Evolutionary conservation across 2,888 invertebrate genomes (phyloP), one percentile per base, ranked within the genome.

Genomic region (Sepiola atlantica): DNA sequence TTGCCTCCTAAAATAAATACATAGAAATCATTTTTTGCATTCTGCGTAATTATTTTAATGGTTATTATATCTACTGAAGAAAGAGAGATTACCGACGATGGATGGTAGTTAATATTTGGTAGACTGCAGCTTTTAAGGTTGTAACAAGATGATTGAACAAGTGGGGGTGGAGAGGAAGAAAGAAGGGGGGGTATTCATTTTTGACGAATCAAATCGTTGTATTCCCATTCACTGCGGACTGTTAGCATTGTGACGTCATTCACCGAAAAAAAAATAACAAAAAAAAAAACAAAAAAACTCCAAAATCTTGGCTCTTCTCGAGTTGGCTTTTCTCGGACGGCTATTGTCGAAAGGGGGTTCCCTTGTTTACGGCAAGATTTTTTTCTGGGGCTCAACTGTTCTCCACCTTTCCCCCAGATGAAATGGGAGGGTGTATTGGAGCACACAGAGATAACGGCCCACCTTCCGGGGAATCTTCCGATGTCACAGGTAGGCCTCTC

Each of bases 361-460:
- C 94, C 92, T 94, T 94, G 77, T 94, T 95, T 94, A 94, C 92
- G 55, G 55, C 54, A 28, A 32, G 55, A 57, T 90, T 90, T 61
- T 55, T 57, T 92, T 54, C 77, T 77, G 77, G 77, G 91, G 93
- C n/a, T 91, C 94, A 94, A 94, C 92, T 94, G 92, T 94, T 93
- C 94, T 94, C 91, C 92, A 92, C 95, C 95, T 94, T 94, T 94
- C 94, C 94, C 94, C 92, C 90, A 28, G 92, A 93, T 93, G 95
- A 91, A 90, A 97, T 97, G 97, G 97, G 97, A 96, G 97, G 97
- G 96, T 97, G 97, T 95, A 96, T 97, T 94, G 97, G 97, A 94
- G 96, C 96, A 55, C 96, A 96, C 94, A 96, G 97, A 95, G 97
- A 96, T 95, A 96, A 96, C 94, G 96, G 96, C 94, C 97, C 96